These are phyloP conservation scores for Micromys minutus DNA, from an alignment of 2,113 vertebrate species.

Conservation along the genomic window DNA sequence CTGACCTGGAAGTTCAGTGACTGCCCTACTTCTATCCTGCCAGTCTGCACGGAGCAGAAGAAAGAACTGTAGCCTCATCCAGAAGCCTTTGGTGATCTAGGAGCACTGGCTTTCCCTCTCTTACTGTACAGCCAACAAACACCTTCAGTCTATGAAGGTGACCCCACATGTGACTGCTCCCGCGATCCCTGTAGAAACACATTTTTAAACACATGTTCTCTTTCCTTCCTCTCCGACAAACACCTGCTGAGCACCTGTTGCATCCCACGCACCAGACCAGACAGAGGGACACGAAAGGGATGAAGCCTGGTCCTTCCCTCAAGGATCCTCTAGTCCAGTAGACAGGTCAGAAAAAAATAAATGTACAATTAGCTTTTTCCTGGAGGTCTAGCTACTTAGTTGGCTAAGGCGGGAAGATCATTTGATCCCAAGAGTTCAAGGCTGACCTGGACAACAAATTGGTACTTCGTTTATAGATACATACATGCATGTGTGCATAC, in stretches of 20 bases:
- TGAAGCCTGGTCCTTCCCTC: background rate
- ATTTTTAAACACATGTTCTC: background rate
- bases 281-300: background rate
- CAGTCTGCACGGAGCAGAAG: background rate
- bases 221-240: background rate
- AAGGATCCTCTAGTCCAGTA: background rate
- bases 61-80: background rate
- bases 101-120: background rate
- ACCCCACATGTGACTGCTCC: background rate
- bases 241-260: background rate
- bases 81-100: background rate
- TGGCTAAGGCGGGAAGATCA: background rate
- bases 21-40: background rate
- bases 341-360: background rate
- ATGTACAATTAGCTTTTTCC: background rate
- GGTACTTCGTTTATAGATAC: background rate
- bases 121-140: background rate
- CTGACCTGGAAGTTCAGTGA: background rate
- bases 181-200: background rate
- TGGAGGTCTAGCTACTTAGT: background rate
- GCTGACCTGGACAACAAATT: background rate
- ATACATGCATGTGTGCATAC: background rate
- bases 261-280: background rate
- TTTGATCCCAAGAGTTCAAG: background rate
- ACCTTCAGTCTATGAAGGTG: background rate